These are phyloP conservation scores for Taxidea taxus DNA, from an alignment of 2,113 vertebrate species.

Conservation along the genomic window DNA sequence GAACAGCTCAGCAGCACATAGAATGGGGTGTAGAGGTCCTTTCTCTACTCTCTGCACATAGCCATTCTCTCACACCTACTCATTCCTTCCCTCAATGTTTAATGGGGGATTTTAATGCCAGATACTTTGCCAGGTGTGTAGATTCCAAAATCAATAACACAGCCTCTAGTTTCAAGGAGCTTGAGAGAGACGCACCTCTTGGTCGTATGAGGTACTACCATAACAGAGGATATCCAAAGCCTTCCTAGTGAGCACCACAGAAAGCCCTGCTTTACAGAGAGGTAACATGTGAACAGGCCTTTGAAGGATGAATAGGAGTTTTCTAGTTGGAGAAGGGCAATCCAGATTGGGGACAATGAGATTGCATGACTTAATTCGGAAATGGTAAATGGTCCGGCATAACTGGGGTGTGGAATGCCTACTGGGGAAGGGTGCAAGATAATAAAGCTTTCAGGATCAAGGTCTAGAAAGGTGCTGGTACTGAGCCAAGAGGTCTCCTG, in stretches of 20 bases:
- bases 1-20: background rate
- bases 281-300: background rate
- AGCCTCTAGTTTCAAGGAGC: background rate
- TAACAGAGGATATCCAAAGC: background rate
- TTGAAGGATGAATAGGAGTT: background rate
- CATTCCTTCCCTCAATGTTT: accelerated
- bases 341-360: background rate
- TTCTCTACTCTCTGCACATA: background rate
- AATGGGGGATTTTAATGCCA: background rate
- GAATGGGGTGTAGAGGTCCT: accelerated
- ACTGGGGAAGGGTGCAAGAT: background rate
- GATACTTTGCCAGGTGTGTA: background rate
- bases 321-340: background rate
- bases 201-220: no score
- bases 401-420: no score
- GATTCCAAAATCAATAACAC: background rate
- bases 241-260: background rate
- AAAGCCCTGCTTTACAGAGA: background rate
- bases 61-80: background rate
- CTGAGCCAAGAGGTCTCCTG: background rate
- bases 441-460: background rate
- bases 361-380: background rate
- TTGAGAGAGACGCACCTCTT: background rate
- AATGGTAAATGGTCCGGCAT: background rate
- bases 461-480: background rate